These are phyloP conservation scores for Poecilia gillii DNA, from an alignment of 2,797 vertebrate species.

Conservation along the genomic window DNA sequence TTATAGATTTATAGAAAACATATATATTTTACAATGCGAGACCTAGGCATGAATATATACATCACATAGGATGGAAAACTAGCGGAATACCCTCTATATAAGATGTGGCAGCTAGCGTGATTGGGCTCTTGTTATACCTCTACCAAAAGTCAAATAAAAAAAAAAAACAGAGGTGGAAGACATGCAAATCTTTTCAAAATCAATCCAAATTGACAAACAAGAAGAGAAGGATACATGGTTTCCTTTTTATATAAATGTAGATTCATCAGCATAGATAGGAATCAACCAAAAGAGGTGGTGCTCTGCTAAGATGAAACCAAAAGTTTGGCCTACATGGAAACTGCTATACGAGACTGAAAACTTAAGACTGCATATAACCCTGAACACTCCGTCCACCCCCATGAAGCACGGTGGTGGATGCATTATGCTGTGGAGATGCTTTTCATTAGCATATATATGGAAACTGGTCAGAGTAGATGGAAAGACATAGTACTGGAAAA, in stretches of 20 bases:
- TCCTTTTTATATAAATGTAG: not conserved
- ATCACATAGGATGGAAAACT: constrained; percentile 4
- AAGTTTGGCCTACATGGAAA: not conserved
- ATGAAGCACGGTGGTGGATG: not conserved
- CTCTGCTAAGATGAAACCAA: not conserved
- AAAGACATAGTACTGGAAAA: not conserved
- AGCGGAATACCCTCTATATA: not conserved
- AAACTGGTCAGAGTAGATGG: not conserved
- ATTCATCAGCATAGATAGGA: not conserved
- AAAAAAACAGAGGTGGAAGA: constrained; percentile 45
- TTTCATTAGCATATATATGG: not conserved
- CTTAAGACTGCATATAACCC: not conserved
- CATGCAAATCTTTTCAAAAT: constrained; percentile 22
- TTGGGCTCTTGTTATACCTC: constrained; percentile 58
- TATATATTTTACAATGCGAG: constrained; percentile 8
- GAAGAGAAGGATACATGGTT: not conserved
- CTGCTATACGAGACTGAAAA: not conserved
- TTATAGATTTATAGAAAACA: constrained; percentile 7
- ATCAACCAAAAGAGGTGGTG: not conserved
- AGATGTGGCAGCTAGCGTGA: constrained; percentile 45
- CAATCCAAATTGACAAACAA: constrained; percentile 10
- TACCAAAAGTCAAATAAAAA: constrained; percentile 59
- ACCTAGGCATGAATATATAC: not conserved
- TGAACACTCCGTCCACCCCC: not conserved
- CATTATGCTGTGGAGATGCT: not conserved